Percentiles rank a stretch among this genome's conserved stretches.
Evolutionary conservation across 2,113 vertebrate species (phyloP).

Genomic region (Hydrochoerus hydrochaeris): DNA sequence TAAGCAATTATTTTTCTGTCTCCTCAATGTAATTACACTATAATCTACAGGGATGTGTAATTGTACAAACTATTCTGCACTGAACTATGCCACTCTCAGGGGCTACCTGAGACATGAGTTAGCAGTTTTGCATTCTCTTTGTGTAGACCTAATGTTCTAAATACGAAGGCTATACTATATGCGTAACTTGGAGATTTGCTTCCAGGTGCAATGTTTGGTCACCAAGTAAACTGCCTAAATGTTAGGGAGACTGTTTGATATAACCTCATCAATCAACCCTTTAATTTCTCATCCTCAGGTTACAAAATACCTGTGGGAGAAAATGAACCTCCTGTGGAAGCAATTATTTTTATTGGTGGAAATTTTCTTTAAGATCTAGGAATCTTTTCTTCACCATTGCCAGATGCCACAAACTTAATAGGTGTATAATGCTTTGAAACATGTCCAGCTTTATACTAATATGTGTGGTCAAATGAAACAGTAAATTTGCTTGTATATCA

Average conservation of each 20-base stretch:
- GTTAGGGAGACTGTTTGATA: background rate
- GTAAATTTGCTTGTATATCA: background rate
- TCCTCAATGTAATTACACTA: conserved; percentile 73
- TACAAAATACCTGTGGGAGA: conserved; percentile 33
- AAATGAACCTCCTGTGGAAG: background rate
- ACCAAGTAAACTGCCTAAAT: background rate
- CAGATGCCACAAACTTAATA: background rate
- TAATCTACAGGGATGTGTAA: conserved; percentile 71
- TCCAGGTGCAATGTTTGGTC: background rate
- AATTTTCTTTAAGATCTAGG: conserved; percentile 52
- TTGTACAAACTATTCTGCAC: conserved; percentile 41
- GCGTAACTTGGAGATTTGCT: background rate
- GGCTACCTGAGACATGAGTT: conserved; percentile 30
- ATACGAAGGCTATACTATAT: background rate
- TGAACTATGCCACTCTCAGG: conserved; percentile 51
- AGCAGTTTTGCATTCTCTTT: conserved; percentile 59
- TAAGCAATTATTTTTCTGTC: conserved; percentile 79
- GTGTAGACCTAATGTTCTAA: conserved; percentile 35
- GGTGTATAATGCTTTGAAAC: background rate
- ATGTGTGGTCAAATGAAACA: background rate
- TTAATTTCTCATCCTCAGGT: conserved; percentile 24
- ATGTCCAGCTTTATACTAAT: background rate
- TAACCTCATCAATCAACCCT: background rate
- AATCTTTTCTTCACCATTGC: background rate
- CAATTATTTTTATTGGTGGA: conserved; percentile 1